A percentile compares a stretch with the other conserved stretches of the same genome.
Conservation (phyloP, 2,113 vertebrate species). For the Gobiocypris rarus region DNA sequence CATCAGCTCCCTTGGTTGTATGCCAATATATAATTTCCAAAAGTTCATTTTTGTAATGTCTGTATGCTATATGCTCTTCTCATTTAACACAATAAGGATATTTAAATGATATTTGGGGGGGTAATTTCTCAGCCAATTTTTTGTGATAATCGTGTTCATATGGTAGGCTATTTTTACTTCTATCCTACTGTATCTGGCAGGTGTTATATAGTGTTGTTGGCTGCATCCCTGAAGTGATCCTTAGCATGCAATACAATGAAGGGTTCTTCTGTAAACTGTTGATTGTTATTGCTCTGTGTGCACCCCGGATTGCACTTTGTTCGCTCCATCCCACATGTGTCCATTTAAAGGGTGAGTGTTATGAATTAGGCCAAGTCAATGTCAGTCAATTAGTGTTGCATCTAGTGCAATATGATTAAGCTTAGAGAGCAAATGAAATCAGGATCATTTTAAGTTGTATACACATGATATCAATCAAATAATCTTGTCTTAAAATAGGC, state of each 20-base stretch:
- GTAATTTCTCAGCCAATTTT: too few relatives aligned
- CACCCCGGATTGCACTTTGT: background rate
- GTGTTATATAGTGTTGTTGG: background rate
- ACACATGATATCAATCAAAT: background rate
- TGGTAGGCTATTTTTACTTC: too few relatives aligned
- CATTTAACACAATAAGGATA: too few relatives aligned
- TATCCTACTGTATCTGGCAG: background rate
- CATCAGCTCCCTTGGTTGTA: too few relatives aligned
- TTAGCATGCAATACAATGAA: background rate
- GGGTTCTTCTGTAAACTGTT: background rate
- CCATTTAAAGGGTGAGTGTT: slow-evolving; percentile 14
- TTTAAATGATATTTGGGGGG: too few relatives aligned
- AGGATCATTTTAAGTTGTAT: background rate
- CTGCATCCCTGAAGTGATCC: background rate
- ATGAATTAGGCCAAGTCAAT: background rate
- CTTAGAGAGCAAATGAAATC: background rate
- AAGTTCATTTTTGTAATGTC: too few relatives aligned
- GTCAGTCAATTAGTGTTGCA: background rate
- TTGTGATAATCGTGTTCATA: background rate
- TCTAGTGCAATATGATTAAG: background rate
- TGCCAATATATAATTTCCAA: too few relatives aligned
- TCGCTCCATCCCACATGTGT: background rate
- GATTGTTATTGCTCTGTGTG: slow-evolving; percentile 9
- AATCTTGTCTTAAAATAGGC: background rate
- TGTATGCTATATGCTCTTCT: too few relatives aligned